Percentiles rank a stretch among this genome's conserved stretches.
These are phyloP conservation scores for Oxytorus armatus DNA, from an alignment of 2,888 invertebrate genomes.

Conservation along the genomic window DNA sequence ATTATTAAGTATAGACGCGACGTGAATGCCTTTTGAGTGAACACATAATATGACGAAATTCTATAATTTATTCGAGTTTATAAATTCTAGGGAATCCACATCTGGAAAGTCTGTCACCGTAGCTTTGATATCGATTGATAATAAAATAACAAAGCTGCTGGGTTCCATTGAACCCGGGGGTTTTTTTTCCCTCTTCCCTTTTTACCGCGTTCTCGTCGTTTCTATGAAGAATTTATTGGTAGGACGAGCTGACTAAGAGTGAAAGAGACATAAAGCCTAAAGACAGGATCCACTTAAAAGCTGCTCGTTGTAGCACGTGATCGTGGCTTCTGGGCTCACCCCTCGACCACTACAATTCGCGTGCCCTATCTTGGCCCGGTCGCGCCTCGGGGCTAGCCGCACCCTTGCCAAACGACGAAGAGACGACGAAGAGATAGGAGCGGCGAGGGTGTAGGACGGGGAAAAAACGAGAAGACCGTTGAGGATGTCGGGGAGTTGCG, in stretches of 20 bases:
- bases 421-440: slow-evolving; percentile 35
- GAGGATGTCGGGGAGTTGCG: slow-evolving; percentile 62
- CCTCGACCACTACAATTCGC: slow-evolving; percentile 74
- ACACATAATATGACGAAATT: not conserved
- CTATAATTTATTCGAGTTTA: not conserved
- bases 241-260: slow-evolving; percentile 51
- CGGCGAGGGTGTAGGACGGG: slow-evolving; percentile 63
- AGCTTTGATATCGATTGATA: slow-evolving; percentile 21
- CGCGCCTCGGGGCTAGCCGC: slow-evolving; percentile 76
- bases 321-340: slow-evolving; percentile 69
- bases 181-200: slow-evolving; percentile 35
- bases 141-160: slow-evolving; percentile 10
- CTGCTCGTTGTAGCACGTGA: slow-evolving; percentile 70
- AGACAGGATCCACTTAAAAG: slow-evolving; percentile 78
- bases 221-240: slow-evolving; percentile 49
- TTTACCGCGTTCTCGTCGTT: slow-evolving; percentile 42
- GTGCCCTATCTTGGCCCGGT: slow-evolving; percentile 81
- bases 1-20: not conserved
- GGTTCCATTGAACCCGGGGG: slow-evolving; percentile 23
- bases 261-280: slow-evolving; percentile 65
- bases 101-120: not conserved
- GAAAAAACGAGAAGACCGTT: slow-evolving; percentile 44
- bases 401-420: slow-evolving; percentile 59
- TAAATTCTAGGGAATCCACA: not conserved
- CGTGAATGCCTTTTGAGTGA: not conserved